Percentiles rank a stretch among this genome's conserved stretches.
Evolutionary conservation across 2,888 invertebrate species (phyloP).

Genomic region (Noctua janthina): DNA sequence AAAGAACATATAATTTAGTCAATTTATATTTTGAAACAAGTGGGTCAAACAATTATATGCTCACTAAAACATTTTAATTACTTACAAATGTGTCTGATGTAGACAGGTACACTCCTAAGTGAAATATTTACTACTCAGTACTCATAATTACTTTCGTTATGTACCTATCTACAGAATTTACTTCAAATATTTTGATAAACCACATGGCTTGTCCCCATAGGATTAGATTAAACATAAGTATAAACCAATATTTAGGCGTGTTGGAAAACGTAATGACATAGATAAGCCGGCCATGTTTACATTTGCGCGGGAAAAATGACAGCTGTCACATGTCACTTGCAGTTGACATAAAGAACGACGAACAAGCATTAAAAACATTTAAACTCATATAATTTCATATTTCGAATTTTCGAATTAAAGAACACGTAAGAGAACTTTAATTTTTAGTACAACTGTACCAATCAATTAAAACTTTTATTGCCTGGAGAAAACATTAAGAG

Average conservation of each 20-base stretch:
- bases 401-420: not conserved
- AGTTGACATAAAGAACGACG: conserved; percentile 68
- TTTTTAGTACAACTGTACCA: not conserved
- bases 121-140: not conserved
- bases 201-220: conserved; percentile 23
- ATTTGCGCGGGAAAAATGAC: conserved; percentile 79
- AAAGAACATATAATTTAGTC: not conserved
- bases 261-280: conserved; percentile 62
- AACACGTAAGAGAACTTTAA: not conserved
- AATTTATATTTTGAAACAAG: not conserved
- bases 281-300: conserved; percentile 70
- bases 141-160: not conserved
- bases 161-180: not conserved
- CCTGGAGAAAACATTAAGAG: conserved; percentile 16
- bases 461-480: conserved; percentile 17
- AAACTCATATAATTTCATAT: not conserved
- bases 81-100: not conserved
- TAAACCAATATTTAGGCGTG: conserved; percentile 61
- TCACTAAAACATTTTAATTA: not conserved
- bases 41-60: not conserved
- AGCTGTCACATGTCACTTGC: conserved; percentile 80
- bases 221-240: conserved; percentile 50
- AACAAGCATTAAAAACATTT: not conserved
- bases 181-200: conserved; percentile 45
- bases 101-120: not conserved